These are phyloP conservation scores for Drosophila antonietae DNA, from an alignment of 2,888 invertebrate genomes.

Conservation along the genomic window DNA sequence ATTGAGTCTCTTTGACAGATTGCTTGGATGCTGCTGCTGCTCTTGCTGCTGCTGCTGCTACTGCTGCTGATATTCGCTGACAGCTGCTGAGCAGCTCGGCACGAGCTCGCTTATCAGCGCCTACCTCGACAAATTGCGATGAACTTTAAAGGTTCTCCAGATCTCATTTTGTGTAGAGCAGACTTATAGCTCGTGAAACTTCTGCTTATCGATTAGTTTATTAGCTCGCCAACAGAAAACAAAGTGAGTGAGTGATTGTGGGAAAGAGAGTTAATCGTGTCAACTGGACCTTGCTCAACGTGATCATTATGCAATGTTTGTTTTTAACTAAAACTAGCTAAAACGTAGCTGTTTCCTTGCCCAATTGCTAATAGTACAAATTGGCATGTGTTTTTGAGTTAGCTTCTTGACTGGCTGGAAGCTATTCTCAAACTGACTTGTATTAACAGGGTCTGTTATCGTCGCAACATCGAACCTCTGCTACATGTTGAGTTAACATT, in stretches of 20 bases:
- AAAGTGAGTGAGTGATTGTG: conserved; percentile 2
- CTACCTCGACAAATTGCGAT: conserved; percentile 37
- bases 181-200: neutral
- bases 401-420: neutral
- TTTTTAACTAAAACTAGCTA: neutral
- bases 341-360: neutral
- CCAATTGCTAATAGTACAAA: conserved; percentile 3
- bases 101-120: conserved; percentile 38
- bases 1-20: conserved; percentile 27
- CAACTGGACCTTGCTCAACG: conserved; percentile 76
- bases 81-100: conserved; percentile 6
- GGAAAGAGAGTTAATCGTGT: conserved; percentile 53
- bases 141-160: neutral
- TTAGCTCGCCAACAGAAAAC: conserved; percentile 41
- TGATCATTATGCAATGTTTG: conserved; percentile 18
- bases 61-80: conserved; percentile 19
- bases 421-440: neutral
- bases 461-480: no score
- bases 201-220: conserved; percentile 41
- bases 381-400: conserved; percentile 1
- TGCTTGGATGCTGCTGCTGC: conserved; percentile 24
- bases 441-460: conserved; percentile 17
- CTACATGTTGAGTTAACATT: conserved; percentile 50
- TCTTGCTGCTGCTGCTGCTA: conserved; percentile 17
- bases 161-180: neutral